phyloP scores from a whole-genome alignment of 2,113 vertebrate genomes.

The Cepphus grylle region DNA sequence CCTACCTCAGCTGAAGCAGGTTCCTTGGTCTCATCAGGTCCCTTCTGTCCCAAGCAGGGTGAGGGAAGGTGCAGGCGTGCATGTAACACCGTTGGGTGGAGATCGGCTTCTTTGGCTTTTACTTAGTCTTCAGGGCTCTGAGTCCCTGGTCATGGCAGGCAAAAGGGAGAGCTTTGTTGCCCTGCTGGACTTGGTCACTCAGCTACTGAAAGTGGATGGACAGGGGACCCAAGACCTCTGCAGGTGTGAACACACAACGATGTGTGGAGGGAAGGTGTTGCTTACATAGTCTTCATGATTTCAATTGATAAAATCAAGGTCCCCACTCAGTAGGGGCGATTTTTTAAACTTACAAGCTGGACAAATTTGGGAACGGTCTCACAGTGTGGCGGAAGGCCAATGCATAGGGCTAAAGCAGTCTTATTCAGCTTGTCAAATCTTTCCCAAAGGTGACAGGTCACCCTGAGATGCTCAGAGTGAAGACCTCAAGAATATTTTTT shows the following conservation, averaged over 20 bases:
- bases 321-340: not conserved
- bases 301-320: not conserved
- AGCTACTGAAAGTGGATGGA: not conserved
- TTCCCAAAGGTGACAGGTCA: not conserved
- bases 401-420: not conserved
- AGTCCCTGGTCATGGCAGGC: rapidly evolving
- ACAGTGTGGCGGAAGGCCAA: not conserved
- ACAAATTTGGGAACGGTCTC: not conserved
- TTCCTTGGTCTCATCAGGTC: not conserved
- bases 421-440: not conserved
- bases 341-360: not conserved
- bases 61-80: not conserved
- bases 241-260: rapidly evolving
- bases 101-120: rapidly evolving
- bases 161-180: not conserved
- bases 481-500: not conserved
- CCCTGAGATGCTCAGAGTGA: not conserved
- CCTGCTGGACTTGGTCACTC: rapidly evolving
- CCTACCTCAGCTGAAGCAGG: not conserved
- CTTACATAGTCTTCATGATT: not conserved
- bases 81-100: not conserved
- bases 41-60: not conserved
- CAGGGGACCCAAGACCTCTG: not conserved
- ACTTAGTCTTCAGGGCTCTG: not conserved
- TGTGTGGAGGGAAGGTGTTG: not conserved